Conservation (phyloP, 2,888 invertebrate genomes). For the Hemaris fuciformis region DNA sequence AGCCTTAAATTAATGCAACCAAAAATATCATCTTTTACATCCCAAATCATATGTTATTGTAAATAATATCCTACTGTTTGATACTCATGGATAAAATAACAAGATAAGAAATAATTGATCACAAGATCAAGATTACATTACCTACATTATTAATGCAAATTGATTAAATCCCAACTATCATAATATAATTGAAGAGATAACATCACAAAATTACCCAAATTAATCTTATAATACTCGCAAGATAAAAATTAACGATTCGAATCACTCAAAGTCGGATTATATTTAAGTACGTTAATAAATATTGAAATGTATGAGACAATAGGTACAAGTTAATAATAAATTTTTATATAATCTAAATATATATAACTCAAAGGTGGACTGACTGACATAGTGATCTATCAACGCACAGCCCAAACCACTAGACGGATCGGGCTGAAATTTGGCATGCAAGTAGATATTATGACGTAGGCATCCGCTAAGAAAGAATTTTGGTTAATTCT, state of each 20-base stretch:
- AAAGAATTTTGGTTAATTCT: too few species aligned
- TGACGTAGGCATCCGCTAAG: too few species aligned
- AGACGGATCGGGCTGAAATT: too few species aligned
- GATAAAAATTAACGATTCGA: conserved; percentile 18
- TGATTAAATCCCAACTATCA: not conserved
- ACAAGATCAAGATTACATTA: not conserved
- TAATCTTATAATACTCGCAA: not conserved
- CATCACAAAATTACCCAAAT: not conserved
- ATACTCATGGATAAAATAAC: not conserved
- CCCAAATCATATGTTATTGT: not conserved
- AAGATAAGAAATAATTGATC: not conserved
- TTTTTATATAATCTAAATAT: too few species aligned
- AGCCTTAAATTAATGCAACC: not conserved
- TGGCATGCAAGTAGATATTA: too few species aligned
- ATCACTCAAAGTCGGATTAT: not conserved
- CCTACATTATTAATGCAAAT: not conserved
- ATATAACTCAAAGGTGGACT: too few species aligned
- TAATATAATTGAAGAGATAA: not conserved
- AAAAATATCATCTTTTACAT: not conserved
- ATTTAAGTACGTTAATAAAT: not conserved
- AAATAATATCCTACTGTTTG: not conserved
- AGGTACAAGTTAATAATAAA: not conserved
- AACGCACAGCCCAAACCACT: too few species aligned
- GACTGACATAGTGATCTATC: too few species aligned
- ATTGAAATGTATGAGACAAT: not conserved